Evolutionary conservation across 92 coral and sea anemone genomes (phyloP), one percentile per base, ranked within the genome.

Genomic region (Phymanthus crucifer): DNA sequence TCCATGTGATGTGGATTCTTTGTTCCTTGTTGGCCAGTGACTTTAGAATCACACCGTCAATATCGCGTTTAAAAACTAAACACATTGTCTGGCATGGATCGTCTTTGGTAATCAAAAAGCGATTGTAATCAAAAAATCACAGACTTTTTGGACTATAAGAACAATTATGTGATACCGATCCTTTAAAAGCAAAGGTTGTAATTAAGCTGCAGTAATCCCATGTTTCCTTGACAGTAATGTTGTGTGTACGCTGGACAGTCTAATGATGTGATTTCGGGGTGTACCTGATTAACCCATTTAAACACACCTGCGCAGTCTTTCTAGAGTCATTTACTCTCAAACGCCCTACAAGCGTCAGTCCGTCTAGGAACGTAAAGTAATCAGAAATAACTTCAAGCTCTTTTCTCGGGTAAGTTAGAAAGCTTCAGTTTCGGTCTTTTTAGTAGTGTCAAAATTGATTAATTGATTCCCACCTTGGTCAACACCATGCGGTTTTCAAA

Each of bases 111-210:
- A 23, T 24, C 13, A 1, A 61, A 61, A 11, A 10, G 34, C 5
- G 68, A 58, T 58, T n/a, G 34, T 5, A 58, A 58, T 58, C 66
- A 58, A 58, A n/a, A n/a, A n/a, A 58, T 58, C 32, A 58, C 68
- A 61, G 68, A 61, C 68, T 61, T 61, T 61, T 11, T 26, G 34
- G 32, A 14, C 33, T 24, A 2, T 54, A 24, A 61, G 68, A 17
- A 61, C 68, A 23, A 24, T 61, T 2, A 12, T 61, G 26, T 29
- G 32, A 61, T 29, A 26, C 26, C 26, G 27, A 26, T 14, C 68
- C 68, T 26, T 61, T 61, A 61, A 61, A 26, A 5, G 14, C 14
- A 10, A 27, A 3, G 26, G 8, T 61, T 26, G 68, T 61, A 61
- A 61, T 61, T 29, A 61, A 61, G 34, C 10, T 61, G 34, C 29